Percentiles rank a stretch among this genome's conserved stretches.
Conservation (phyloP, 2,888 invertebrate genomes). For the Galeruca laticollis region DNA sequence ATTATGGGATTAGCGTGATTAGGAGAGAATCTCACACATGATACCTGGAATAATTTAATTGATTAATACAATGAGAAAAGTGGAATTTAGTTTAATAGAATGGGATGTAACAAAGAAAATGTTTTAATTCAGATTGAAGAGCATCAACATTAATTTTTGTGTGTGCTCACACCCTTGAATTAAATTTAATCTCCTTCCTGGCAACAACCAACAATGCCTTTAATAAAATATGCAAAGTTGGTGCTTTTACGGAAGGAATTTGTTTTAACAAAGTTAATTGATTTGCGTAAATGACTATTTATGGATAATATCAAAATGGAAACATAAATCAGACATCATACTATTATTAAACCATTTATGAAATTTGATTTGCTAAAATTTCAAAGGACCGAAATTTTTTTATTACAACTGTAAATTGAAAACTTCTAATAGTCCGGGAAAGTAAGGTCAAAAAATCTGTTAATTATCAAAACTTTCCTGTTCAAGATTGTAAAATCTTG, state of each 20-base stretch:
- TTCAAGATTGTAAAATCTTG: too few relatives aligned
- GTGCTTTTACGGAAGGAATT: conserved; percentile 49
- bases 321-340: too few relatives aligned
- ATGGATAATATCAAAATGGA: too few relatives aligned
- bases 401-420: too few relatives aligned
- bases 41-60: conserved; percentile 63
- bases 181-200: conserved; percentile 51
- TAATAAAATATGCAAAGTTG: conserved; percentile 29
- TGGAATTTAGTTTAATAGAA: background rate
- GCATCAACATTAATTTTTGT: conserved; percentile 36
- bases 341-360: too few relatives aligned
- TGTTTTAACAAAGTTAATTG: too few relatives aligned
- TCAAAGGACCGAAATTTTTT: too few relatives aligned
- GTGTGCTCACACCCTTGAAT: conserved; percentile 53
- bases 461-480: too few relatives aligned
- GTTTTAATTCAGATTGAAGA: conserved; percentile 54
- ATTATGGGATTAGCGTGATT: conserved; percentile 98
- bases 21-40: conserved; percentile 98
- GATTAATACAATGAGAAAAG: conserved; percentile 2
- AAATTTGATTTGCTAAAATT: too few relatives aligned
- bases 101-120: conserved; percentile 24
- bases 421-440: too few relatives aligned
- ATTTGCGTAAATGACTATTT: too few relatives aligned
- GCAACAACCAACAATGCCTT: conserved; percentile 46
- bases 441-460: too few relatives aligned